Conservation (phyloP, 92 coral and sea anemone genomes). For the Umimayanthus chanpuru region DNA sequence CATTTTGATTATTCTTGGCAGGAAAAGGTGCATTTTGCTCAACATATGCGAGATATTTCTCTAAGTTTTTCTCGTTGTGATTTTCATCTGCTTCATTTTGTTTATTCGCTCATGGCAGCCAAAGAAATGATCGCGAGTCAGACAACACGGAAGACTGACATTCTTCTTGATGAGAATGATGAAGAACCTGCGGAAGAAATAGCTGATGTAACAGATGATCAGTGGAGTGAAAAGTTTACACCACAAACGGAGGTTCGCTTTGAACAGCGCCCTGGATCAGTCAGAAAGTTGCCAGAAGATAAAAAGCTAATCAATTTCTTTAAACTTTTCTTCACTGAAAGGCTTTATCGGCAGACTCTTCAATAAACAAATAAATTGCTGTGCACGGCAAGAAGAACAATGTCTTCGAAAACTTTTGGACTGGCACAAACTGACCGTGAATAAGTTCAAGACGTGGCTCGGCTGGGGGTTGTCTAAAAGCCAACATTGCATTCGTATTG, state of each 20-base stretch:
- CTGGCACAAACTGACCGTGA: conserved; percentile 53
- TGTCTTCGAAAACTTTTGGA: conserved; percentile 30
- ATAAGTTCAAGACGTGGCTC: conserved; percentile 50
- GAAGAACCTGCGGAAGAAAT: neutral
- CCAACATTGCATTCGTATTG: conserved; percentile 50
- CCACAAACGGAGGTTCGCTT: conserved; percentile 40
- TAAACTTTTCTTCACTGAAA: conserved; percentile 39
- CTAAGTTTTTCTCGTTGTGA: neutral
- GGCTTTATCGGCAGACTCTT: conserved; percentile 42
- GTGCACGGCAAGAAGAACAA: conserved; percentile 47
- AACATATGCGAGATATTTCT: neutral
- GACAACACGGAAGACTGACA: conserved; percentile 36
- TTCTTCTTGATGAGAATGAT: conserved; percentile 38
- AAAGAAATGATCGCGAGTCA: conserved; percentile 27
- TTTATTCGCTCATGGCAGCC: conserved; percentile 12
- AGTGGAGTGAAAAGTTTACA: conserved; percentile 30
- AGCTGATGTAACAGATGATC: conserved; percentile 1
- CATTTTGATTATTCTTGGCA: too few species aligned
- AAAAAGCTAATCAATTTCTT: conserved; percentile 42
- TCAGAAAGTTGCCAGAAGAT: conserved; percentile 34
- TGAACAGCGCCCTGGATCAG: conserved; percentile 20
- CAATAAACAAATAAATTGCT: conserved; percentile 45
- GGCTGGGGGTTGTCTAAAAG: conserved; percentile 50
- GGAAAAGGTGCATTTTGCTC: neutral
- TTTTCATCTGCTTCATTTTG: neutral